Evolutionary conservation across 2,888 invertebrate genomes (phyloP), one percentile per base, ranked within the genome.

Genomic region (Julus scanicus): DNA sequence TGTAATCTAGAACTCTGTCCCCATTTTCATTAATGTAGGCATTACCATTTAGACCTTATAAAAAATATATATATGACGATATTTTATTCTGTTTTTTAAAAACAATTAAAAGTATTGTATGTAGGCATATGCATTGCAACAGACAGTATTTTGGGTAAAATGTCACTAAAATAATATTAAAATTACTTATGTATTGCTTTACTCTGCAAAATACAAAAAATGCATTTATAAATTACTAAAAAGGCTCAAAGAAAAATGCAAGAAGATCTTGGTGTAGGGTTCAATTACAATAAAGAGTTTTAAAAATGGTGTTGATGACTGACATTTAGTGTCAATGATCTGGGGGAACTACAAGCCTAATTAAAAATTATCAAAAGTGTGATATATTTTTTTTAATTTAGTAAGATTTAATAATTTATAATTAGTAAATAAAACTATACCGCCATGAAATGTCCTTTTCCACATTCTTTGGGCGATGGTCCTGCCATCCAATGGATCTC

Each of bases 401-500:
- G 29, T 29, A 29, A 29, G 29, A 29, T 29, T 29, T 29, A 29
- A 29, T 29, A 29, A 29, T 29, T 29, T 29, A 29, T 29, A 29
- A 29, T 29, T 29, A 1, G 29, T 29, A 29, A 44, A 44, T 44
- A 44, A 44, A 8, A 84, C 1, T n/a, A 11, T 57, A 88, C 88
- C 88, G 49, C 97, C 97, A 94, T 94, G 94, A 92, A 97, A 97
- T 13, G 95, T 96, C 89, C 95, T 93, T 90, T 96, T 96, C 96
- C 96, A 96, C 97, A 98, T 98, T 90, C 95, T 94, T 84, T 94
- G 93, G 2, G 97, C 96, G 89, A 98, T 95, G 87, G 96, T 95
- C n/a, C 95, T 95, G 0, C 99, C 99, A 91, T 97, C 96, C 49
- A 96, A 91, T 40, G 88, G 86, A 57, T 88, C 90, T 40, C 92